Evolutionary conservation across 2,113 vertebrate genomes (phyloP).

Genomic region (Odobenus rosmarus): DNA sequence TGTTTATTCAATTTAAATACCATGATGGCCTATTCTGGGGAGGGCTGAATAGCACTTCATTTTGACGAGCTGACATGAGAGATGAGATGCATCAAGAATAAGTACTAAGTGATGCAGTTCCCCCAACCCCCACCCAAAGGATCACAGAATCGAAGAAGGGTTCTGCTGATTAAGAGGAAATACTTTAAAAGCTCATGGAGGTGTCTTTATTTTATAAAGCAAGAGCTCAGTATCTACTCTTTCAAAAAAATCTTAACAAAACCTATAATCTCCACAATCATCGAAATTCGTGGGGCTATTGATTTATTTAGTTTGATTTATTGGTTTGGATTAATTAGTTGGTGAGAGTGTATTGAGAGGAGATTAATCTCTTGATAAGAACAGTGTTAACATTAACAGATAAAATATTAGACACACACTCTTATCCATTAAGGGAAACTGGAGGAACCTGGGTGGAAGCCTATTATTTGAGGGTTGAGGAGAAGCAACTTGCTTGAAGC

Average conservation of each 20-base stretch:
- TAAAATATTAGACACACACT: neutral
- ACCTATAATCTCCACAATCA: neutral
- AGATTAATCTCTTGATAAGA: slow-evolving; percentile 57
- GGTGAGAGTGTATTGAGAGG: slow-evolving; percentile 61
- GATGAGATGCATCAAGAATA: neutral
- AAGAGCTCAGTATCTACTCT: slow-evolving; percentile 18
- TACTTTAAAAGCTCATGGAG: neutral
- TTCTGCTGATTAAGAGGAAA: neutral
- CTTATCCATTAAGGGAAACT: neutral
- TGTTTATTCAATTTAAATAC: neutral
- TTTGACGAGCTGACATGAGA: slow-evolving; percentile 21
- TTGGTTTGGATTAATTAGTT: slow-evolving; percentile 67
- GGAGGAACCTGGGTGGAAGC: neutral
- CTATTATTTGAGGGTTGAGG: neutral
- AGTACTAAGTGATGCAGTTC: neutral
- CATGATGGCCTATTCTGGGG: neutral
- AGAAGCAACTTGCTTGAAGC: slow-evolving; percentile 22
- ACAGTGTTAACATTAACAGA: neutral
- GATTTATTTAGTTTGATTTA: slow-evolving; percentile 68
- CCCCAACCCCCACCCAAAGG: neutral
- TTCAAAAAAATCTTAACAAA: slow-evolving; percentile 11
- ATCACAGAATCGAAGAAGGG: neutral
- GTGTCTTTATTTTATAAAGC: neutral
- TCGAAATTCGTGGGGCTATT: slow-evolving; percentile 56
- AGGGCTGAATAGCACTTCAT: neutral